Evolutionary conservation across 2,888 invertebrate genomes (phyloP), one percentile per base, ranked within the genome.

Genomic region (Eristalis arbustorum): DNA sequence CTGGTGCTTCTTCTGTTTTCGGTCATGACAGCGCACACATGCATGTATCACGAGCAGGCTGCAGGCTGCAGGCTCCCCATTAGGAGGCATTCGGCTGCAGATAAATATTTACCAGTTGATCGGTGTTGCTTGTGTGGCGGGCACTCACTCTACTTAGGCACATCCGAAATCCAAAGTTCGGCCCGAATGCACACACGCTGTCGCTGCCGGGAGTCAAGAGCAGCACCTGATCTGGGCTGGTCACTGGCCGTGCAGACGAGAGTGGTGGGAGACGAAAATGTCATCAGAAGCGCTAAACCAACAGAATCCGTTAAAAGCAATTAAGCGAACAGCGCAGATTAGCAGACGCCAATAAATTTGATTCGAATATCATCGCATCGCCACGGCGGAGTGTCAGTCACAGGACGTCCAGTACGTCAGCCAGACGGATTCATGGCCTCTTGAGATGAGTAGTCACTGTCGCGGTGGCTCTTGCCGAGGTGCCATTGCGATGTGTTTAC

Each of bases 301-400:
- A 78, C 85, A 84, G 77, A 81, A 85, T 84, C 81, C 81, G 88
- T 81, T 81, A 82, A 88, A 84, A 88, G 88, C 88, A 88, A 88
- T 88, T 88, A 88, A 88, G 84, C 84, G 87, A 83, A 68, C 83
- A 87, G 87, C 71, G 83, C 78, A 75, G 82, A 87, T 87, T 87
- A 87, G 83, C 83, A 83, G 87, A 87, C 87, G 83, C 87, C 87
- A 87, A 87, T 87, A 87, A 87, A 87, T 87, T 87, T 87, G 83
- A 87, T 87, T 87, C 83, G 83, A 83, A 83, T 75, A 87, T 87
- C 78, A 87, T 87, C 78, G 6, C 31, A 75, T 82, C 81, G 68
- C 61, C 74, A 61, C n/a, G 78, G 25, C 40, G 64, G 59, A 72
- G 73, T 84, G 85, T 72, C 87, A 78, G 71, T 84, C 75, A 71